These are phyloP conservation scores for Bucco capensis DNA, from an alignment of 2,113 vertebrate species.

Conservation along the genomic window DNA sequence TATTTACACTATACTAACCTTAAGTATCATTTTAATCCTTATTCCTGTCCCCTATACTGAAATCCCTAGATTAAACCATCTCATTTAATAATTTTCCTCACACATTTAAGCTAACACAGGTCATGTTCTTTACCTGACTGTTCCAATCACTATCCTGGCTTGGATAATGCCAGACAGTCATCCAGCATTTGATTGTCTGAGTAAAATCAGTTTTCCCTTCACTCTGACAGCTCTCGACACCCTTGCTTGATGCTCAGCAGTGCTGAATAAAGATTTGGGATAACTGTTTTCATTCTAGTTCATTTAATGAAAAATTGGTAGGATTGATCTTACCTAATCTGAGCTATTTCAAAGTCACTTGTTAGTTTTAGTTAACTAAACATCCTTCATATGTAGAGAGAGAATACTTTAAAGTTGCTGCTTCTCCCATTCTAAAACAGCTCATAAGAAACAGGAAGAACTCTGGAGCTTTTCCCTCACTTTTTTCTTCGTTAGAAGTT, in stretches of 20 bases:
- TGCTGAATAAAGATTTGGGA: neutral
- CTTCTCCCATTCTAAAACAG: neutral
- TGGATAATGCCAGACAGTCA: neutral
- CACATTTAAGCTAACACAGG: neutral
- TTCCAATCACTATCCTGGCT: neutral
- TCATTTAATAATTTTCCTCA: neutral
- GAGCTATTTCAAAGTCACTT: neutral
- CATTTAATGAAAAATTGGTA: neutral
- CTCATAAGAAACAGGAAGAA: neutral
- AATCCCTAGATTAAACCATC: neutral
- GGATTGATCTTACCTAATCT: neutral
- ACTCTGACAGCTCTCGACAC: neutral
- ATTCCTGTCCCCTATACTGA: neutral
- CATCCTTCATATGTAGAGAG: neutral
- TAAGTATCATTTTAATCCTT: neutral
- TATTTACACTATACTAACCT: neutral
- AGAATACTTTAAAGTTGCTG: neutral
- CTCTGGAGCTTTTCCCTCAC: neutral
- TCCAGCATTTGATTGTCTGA: neutral
- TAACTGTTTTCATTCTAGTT: neutral
- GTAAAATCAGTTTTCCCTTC: neutral
- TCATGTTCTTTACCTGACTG: neutral
- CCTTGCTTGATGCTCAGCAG: neutral
- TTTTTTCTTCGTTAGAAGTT: neutral
- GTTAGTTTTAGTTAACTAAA: neutral